Conservation (phyloP, 2,113 vertebrate species). For the Perccottus glenii region DNA sequence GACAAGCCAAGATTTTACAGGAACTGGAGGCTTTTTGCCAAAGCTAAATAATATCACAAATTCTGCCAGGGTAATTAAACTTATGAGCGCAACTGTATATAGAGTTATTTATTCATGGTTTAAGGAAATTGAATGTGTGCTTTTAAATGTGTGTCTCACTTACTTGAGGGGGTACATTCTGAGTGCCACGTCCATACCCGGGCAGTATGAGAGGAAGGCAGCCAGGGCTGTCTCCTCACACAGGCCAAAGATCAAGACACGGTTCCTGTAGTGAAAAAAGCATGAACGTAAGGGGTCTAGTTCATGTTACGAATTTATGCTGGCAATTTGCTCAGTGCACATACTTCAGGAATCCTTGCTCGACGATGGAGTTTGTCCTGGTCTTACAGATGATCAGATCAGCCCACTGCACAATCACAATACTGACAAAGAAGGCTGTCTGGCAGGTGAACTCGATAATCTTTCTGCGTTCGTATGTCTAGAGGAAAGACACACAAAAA, state of each 20-base stretch:
- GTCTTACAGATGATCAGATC: conserved; percentile 96
- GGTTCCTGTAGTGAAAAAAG: conserved; percentile 69
- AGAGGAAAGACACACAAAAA: not conserved
- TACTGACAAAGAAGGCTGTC: conserved; percentile 91
- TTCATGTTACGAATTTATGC: not conserved
- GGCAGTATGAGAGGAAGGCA: conserved; percentile 83
- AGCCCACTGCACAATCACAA: conserved; percentile 92
- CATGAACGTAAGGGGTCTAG: not conserved
- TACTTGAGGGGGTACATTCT: conserved; percentile 86
- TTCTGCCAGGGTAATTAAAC: too few relatives aligned
- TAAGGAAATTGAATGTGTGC: not conserved
- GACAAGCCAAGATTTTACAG: too few relatives aligned
- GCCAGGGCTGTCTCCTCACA: conserved; percentile 84
- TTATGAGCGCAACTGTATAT: not conserved
- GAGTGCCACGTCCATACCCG: conserved; percentile 83
- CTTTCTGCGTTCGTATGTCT: conserved; percentile 94
- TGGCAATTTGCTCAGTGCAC: conserved; percentile 24
- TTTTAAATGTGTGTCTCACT: conserved; percentile 39
- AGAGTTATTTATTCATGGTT: not conserved
- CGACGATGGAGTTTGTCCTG: conserved; percentile 89
- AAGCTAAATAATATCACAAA: too few relatives aligned
- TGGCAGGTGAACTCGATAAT: conserved; percentile 94
- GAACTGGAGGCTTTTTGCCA: too few relatives aligned
- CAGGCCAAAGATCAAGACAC: conserved; percentile 83
- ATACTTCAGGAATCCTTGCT: conserved; percentile 91